Evolutionary conservation across 2,888 invertebrate genomes (phyloP), one percentile per base, ranked within the genome.

Genomic region (Caenorhabditis sinica): DNA sequence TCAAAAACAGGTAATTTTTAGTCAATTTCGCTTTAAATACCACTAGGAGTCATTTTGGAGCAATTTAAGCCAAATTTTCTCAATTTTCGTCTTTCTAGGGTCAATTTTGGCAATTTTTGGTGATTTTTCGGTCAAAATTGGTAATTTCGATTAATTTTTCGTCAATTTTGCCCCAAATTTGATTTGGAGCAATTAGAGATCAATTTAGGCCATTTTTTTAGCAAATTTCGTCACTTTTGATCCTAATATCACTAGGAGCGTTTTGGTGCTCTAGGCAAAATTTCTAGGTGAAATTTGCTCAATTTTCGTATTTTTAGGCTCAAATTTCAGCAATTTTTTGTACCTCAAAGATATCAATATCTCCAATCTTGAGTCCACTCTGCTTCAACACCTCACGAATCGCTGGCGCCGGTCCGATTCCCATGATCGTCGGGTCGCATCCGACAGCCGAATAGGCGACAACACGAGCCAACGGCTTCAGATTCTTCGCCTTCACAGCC

Each of bases 381-480:
- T 95, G 95, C 93, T 96, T 95, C 23, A 97, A 95, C 28, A 98
- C 94, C 93, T 96, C 96, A 92, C 95, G 95, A 72, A 98, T 98
- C 25, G 99, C 97, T 0, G 97, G 96, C 25, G 96, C 97, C 3
- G 98, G 98, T 30, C 91, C 91, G 63, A 91, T 96, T 76, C 89
- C 98, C 98, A 99, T 99, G 91, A 99, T 97, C 93, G 95, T 95
- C 58, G 99, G 99, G 90, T 98, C 98, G 61, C 97, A 97, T 58
- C 94, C 86, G 69, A 97, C 96, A 90, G 95, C 95, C n/a, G 96
- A 95, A 94, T 96, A 99, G 53, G 96, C 97, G 11, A 96, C 95
- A 23, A 99, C 83, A 28, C 97, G 95, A 0, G 97, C 98, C 75
- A 99, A 94, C 0, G 98, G 98, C 92, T 95, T 96, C 65, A 98